Evolutionary conservation across 2,797 vertebrate species (phyloP).

Genomic region (Bothrops alternatus): DNA sequence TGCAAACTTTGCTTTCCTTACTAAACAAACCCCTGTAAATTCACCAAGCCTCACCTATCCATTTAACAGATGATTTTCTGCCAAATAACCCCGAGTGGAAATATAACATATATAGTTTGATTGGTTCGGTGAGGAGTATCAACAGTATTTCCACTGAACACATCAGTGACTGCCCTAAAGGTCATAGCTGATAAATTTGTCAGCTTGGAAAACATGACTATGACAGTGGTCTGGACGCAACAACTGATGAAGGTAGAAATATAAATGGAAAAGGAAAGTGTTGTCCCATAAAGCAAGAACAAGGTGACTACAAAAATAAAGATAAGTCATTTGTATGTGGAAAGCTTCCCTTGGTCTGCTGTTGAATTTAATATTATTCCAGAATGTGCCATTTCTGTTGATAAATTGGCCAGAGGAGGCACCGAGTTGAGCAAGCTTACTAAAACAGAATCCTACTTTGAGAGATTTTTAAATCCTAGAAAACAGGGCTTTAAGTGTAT

Average conservation of each 20-base stretch:
- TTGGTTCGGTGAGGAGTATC: background rate
- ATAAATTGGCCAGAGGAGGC: background rate
- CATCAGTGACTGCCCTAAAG: background rate
- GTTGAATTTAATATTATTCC: background rate
- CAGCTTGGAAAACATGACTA: background rate
- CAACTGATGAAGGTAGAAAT: background rate
- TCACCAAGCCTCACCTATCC: background rate
- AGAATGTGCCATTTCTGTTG: background rate
- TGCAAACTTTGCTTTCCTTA: background rate
- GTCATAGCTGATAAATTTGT: background rate
- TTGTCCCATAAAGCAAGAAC: background rate
- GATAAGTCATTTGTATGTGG: background rate
- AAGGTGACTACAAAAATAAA: background rate
- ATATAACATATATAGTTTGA: background rate
- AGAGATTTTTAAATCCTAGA: background rate
- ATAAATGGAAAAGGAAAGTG: background rate
- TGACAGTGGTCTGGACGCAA: background rate
- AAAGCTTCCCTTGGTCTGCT: background rate
- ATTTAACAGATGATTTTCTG: background rate
- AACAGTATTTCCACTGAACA: background rate
- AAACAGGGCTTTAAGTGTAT: background rate
- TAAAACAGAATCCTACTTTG: background rate
- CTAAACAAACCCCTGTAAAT: background rate
- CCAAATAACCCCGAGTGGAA: background rate
- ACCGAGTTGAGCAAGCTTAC: background rate